These are phyloP conservation scores for Clepsis dumicolana DNA, from an alignment of 2,888 invertebrate species.

Conservation along the genomic window DNA sequence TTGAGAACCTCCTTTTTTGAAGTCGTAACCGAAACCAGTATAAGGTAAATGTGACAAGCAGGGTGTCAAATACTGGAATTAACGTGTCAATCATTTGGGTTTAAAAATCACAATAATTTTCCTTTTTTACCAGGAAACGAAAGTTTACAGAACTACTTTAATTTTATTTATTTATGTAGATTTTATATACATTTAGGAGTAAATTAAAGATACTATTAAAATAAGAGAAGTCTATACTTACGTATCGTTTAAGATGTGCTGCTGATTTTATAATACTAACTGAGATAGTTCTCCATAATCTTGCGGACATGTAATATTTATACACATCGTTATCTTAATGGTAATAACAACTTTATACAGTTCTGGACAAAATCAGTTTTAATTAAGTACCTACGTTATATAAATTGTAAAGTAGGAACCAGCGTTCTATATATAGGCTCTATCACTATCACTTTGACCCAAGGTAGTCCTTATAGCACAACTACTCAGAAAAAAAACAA, in stretches of 20 bases:
- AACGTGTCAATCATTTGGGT: not conserved
- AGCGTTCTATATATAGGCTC: too few species aligned
- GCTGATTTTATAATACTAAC: not conserved
- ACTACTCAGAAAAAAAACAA: too few species aligned
- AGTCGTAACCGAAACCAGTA: too few species aligned
- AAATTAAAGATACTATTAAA: not conserved
- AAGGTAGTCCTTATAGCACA: too few species aligned
- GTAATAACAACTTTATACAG: not conserved
- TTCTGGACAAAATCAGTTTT: not conserved
- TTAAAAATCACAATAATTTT: not conserved
- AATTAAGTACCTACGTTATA: too few species aligned
- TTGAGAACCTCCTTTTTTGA: too few species aligned
- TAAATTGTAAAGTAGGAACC: too few species aligned
- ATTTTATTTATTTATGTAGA: not conserved
- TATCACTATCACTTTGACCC: too few species aligned
- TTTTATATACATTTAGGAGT: not conserved
- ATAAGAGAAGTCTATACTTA: slow-evolving; percentile 4
- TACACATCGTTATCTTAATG: slow-evolving; percentile 1
- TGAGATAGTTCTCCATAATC: not conserved
- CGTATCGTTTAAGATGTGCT: not conserved
- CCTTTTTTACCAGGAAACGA: not conserved
- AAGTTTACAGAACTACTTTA: not conserved
- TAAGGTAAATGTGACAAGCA: too few species aligned
- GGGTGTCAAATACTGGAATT: too few species aligned
- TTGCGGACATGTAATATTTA: not conserved